These are phyloP conservation scores for Arctopsyche grandis DNA, from an alignment of 1,140 invertebrate species.

Conservation along the genomic window DNA sequence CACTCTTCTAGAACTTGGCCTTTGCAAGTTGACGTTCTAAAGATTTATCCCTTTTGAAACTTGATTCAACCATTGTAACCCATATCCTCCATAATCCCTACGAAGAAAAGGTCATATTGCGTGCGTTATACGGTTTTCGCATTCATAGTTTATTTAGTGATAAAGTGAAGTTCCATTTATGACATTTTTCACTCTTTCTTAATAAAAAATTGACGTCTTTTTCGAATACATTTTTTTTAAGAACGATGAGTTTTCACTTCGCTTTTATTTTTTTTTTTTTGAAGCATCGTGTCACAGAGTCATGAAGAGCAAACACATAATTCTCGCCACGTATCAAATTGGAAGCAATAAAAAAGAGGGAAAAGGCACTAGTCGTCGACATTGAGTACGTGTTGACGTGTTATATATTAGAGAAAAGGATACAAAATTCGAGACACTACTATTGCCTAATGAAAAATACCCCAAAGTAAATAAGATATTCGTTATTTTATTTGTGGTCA, in stretches of 20 bases:
- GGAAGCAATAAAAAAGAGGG: not conserved
- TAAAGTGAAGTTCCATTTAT: no score
- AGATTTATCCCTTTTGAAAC: no score
- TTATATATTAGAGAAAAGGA: not conserved
- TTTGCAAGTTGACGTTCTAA: no score
- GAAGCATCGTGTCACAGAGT: not conserved
- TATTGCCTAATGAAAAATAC: not conserved
- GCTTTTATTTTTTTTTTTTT: slow-evolving; percentile 21
- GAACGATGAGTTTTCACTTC: not conserved
- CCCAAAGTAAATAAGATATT: not conserved
- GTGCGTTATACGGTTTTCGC: no score
- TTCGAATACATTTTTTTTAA: not conserved
- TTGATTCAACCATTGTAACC: no score
- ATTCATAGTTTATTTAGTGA: no score
- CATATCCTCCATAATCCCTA: no score
- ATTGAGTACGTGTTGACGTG: not conserved
- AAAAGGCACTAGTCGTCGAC: not conserved
- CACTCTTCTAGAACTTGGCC: no score
- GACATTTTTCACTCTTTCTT: no score
- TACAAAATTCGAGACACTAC: not conserved
- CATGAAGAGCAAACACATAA: not conserved
- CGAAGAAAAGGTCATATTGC: no score
- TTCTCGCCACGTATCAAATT: slow-evolving; percentile 17
- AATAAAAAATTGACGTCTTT: no score
- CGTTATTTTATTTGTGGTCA: not conserved